Evolutionary conservation across 2,797 vertebrate species (phyloP), one percentile per base, ranked within the genome.

Genomic region (Catamblyrhynchus diadema): DNA sequence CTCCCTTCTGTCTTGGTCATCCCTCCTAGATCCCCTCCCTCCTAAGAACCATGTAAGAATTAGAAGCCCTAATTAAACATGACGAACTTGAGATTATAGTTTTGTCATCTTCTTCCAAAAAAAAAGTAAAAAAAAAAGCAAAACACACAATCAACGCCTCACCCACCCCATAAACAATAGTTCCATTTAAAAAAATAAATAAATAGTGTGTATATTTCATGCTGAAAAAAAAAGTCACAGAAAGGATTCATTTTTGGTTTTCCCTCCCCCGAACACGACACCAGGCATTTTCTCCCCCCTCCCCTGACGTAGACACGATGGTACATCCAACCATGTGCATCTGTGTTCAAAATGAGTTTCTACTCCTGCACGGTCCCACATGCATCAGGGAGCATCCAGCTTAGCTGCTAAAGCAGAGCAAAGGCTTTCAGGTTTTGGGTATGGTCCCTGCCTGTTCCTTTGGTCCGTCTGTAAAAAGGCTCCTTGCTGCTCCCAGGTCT

Each of bases 331-430:
- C 93, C 59, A 97, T 98, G 98, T 98, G 98, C 98, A 93, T 96
- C 98, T 97, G 98, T 97, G 96, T 97, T 97, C 98, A 97, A 98
- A 98, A 98, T 98, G 98, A 98, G 98, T 98, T 97, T 98, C 96
- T 97, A 98, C 98, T 98, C 98, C 98, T 97, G 98, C 98, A 98
- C 97, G 91, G 98, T 98, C 98, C 98, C 98, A 98, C 98, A 99
- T 99, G 98, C 98, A 98, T 97, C 97, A 97, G 98, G 98, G 97
- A 98, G 98, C 98, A 96, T 98, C 96, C 97, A 96, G 98, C 98
- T 90, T 98, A 98, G 98, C 97, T 98, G 98, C 98, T 98, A 97
- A 95, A 98, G 98, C 98, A 97, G 97, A 97, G 98, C 98, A 93
- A 97, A 97, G 98, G 98, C 98, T 97, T 97, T 97, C 97, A 97